phyloP scores from a whole-genome alignment of 2,888 invertebrate genomes.

The Rhorus exstirpatorius region DNA sequence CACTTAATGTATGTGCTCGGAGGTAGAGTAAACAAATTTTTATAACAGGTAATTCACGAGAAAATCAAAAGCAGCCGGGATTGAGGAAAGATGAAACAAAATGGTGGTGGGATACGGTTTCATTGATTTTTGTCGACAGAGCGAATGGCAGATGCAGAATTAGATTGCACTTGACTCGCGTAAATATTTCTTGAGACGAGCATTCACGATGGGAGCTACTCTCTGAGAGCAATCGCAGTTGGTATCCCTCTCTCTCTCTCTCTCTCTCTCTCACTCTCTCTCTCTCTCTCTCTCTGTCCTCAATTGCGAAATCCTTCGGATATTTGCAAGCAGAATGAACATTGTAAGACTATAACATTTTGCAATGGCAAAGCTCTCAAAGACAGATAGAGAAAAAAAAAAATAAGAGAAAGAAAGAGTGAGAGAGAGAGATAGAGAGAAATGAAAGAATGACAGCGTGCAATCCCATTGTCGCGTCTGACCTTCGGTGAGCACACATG shows the following conservation, averaged over 20 bases:
- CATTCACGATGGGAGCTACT: slow-evolving; percentile 25
- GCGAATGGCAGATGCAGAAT: slow-evolving; percentile 62
- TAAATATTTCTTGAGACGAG: slow-evolving; percentile 64
- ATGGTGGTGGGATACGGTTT: slow-evolving; percentile 24
- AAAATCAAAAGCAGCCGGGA: background rate
- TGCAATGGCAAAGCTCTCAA: slow-evolving; percentile 63
- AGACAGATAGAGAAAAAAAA: slow-evolving; percentile 32
- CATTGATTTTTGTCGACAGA: slow-evolving; percentile 59
- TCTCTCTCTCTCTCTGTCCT: slow-evolving; percentile 66
- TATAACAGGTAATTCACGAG: background rate
- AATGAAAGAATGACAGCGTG: slow-evolving; percentile 68
- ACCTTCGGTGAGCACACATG: slow-evolving; percentile 73
- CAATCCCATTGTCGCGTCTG: slow-evolving; percentile 77
- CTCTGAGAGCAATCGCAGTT: slow-evolving; percentile 17
- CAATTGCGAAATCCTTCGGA: slow-evolving; percentile 73
- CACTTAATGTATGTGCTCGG: too few relatives aligned
- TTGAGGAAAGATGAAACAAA: background rate
- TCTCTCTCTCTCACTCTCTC: slow-evolving; percentile 34
- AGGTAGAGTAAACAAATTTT: too few relatives aligned
- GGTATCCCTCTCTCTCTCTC: slow-evolving; percentile 54
- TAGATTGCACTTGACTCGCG: slow-evolving; percentile 65
- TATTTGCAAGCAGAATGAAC: slow-evolving; percentile 76
- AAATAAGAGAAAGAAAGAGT: slow-evolving; percentile 19
- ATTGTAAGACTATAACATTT: slow-evolving; percentile 62
- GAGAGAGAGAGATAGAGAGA: slow-evolving; percentile 41